These are phyloP conservation scores for Gymnarchus niloticus DNA, from an alignment of 2,113 vertebrate species.

Conservation along the genomic window DNA sequence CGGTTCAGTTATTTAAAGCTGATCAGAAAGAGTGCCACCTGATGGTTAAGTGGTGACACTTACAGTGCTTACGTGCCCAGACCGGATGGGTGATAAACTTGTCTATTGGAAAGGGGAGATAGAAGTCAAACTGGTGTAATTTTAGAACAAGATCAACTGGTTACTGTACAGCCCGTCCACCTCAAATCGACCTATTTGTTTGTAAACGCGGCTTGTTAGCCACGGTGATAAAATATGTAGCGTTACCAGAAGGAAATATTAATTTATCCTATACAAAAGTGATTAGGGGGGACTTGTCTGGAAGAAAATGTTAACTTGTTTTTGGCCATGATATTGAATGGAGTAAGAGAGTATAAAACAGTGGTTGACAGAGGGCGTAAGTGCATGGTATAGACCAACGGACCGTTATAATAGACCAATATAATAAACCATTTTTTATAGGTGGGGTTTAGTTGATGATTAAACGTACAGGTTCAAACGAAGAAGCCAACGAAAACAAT, in stretches of 20 bases:
- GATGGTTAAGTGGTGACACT: not conserved
- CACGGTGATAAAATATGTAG: not conserved
- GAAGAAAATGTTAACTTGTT: not conserved
- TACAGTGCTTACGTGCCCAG: not conserved
- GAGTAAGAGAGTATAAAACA: not conserved
- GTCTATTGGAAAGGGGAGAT: not conserved
- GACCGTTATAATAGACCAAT: not conserved
- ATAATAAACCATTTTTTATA: no score
- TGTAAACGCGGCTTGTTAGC: not conserved
- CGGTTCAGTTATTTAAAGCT: not conserved
- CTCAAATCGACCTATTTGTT: not conserved
- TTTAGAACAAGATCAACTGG: not conserved
- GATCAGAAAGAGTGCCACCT: not conserved
- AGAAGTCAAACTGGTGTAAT: not conserved
- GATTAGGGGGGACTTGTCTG: no score
- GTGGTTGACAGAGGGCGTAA: conserved; percentile 7
- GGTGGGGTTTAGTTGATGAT: no score
- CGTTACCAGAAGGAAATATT: not conserved
- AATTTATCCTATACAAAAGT: no score
- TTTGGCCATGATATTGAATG: not conserved
- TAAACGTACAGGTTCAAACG: not conserved
- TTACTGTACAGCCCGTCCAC: not conserved
- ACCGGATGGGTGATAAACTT: not conserved
- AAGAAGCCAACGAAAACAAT: not conserved
- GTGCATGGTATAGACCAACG: not conserved